A percentile compares a stretch with the other conserved stretches of the same genome.
Evolutionary conservation across 2,113 vertebrate genomes (phyloP).

Genomic region (Cranoglanis bouderius): DNA sequence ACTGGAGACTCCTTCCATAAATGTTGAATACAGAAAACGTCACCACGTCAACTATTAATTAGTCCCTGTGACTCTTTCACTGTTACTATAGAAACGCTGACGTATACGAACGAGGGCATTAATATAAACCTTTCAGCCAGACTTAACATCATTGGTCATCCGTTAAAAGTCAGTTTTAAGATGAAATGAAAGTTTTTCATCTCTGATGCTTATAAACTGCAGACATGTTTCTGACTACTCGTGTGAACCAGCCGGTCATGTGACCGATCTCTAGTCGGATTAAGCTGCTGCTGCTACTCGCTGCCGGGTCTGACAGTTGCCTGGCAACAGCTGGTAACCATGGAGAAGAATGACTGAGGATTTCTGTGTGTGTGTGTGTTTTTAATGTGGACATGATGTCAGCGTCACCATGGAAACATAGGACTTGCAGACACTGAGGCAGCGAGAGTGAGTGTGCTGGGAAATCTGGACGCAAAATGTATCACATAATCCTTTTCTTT

Average conservation of each 20-base stretch:
- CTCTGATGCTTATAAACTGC: neutral
- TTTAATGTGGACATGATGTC: constrained; percentile 69
- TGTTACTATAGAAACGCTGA: neutral
- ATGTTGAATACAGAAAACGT: neutral
- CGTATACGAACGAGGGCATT: neutral
- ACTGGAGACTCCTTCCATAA: neutral
- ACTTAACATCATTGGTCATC: neutral
- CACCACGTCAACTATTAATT: neutral
- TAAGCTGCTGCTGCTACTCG: constrained; percentile 59
- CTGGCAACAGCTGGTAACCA: constrained; percentile 73
- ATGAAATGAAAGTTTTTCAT: neutral
- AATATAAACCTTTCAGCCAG: neutral
- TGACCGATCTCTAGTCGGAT: constrained; percentile 29
- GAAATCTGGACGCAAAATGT: constrained; percentile 52
- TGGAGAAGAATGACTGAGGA: constrained; percentile 59
- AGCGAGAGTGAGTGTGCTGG: constrained; percentile 15
- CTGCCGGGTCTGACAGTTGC: constrained; percentile 72
- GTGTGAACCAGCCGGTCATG: neutral
- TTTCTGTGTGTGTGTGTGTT: constrained; percentile 49
- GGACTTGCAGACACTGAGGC: constrained; percentile 58
- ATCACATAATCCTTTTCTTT: constrained; percentile 30
- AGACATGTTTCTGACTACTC: neutral
- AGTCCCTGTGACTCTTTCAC: neutral
- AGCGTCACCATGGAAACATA: constrained; percentile 80
- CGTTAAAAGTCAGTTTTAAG: neutral